Evolutionary conservation across 1,140 invertebrate genomes (phyloP).

Genomic region (Gryllus bimaculatus): DNA sequence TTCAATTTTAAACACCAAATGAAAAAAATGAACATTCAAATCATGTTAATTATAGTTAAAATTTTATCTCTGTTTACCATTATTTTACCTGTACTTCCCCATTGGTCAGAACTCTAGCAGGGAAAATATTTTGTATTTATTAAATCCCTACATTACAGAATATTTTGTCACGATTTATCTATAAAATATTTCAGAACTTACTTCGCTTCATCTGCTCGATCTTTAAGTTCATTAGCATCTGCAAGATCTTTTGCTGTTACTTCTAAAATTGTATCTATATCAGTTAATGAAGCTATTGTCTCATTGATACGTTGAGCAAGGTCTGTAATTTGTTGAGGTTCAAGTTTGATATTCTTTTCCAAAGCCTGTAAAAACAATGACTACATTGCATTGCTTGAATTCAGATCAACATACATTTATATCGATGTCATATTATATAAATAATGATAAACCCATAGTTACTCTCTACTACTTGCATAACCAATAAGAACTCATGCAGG

Average conservation of each 20-base stretch:
- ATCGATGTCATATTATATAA: not conserved
- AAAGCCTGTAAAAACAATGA: conserved; percentile 37
- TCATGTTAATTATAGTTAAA: not conserved
- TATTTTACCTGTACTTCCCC: not conserved
- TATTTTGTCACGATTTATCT: conserved; percentile 28
- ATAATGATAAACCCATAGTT: not conserved
- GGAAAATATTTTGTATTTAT: too few species aligned
- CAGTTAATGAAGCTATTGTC: conserved; percentile 73
- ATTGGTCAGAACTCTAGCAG: not conserved
- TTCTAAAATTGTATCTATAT: conserved; percentile 81
- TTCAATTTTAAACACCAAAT: not conserved
- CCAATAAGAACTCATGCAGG: not conserved
- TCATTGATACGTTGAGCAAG: conserved; percentile 75
- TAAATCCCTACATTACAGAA: too few species aligned
- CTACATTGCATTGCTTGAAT: not conserved
- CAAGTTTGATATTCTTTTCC: conserved; percentile 53
- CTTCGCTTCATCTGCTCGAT: conserved; percentile 65
- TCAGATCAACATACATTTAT: not conserved
- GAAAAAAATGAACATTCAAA: not conserved
- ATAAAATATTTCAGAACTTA: conserved; percentile 34
- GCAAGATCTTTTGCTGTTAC: conserved; percentile 72
- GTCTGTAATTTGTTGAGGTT: conserved; percentile 75
- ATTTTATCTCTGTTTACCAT: not conserved
- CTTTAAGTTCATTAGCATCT: conserved; percentile 62
- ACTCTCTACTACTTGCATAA: not conserved